These are phyloP conservation scores for Podarcis raffonei DNA, from an alignment of 2,113 vertebrate genomes.

Conservation along the genomic window DNA sequence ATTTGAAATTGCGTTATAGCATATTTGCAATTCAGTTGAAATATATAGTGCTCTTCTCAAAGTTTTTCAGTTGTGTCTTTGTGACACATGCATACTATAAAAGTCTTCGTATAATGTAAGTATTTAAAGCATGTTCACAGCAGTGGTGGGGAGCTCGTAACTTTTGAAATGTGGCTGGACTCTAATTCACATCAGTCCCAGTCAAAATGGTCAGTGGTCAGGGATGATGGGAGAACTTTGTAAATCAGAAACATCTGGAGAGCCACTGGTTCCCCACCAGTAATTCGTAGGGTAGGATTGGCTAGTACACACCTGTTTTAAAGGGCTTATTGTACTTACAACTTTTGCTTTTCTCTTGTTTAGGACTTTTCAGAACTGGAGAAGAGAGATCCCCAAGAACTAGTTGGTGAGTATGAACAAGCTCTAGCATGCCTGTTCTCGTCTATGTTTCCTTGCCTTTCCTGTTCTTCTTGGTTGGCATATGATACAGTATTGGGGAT, in stretches of 20 bases:
- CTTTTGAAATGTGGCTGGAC: too few species aligned
- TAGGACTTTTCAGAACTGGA: slow-evolving; percentile 88
- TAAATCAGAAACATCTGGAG: too few species aligned
- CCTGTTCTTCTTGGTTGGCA: not conserved
- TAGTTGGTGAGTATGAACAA: slow-evolving; percentile 87
- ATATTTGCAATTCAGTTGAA: not conserved
- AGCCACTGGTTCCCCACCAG: too few species aligned
- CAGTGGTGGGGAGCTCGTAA: too few species aligned
- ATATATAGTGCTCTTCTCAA: not conserved
- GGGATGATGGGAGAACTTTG: too few species aligned
- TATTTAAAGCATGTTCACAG: not conserved
- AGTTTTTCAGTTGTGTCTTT: slow-evolving; percentile 39
- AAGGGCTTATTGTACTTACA: not conserved
- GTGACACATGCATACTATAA: not conserved
- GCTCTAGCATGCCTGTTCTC: not conserved
- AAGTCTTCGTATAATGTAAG: not conserved
- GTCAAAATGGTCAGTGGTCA: too few species aligned
- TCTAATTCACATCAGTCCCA: too few species aligned
- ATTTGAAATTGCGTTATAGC: not conserved
- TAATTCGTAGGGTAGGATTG: not conserved
- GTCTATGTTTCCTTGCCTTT: not conserved
- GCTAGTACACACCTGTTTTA: not conserved
- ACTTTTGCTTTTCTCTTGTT: slow-evolving; percentile 47
- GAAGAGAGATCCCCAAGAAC: slow-evolving; percentile 91
- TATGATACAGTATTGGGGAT: not conserved